These are phyloP conservation scores for Eunapius fragilis DNA, from an alignment of 37 sponge, comb jelly and placozoan species.

Conservation along the genomic window DNA sequence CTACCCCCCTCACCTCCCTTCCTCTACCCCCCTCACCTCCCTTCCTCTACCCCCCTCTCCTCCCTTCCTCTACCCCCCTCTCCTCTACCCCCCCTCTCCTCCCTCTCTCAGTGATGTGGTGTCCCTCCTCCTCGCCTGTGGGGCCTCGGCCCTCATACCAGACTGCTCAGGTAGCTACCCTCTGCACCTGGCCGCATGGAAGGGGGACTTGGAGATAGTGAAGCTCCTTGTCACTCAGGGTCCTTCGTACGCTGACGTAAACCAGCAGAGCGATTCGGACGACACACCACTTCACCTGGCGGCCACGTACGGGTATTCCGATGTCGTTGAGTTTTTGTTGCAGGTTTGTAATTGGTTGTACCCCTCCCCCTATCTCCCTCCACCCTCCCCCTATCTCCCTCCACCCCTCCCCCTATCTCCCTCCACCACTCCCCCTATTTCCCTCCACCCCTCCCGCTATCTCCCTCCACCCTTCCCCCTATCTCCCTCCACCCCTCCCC, in stretches of 20 bases:
- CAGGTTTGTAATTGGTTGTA: slow-evolving; percentile 55
- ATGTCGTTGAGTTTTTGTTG: slow-evolving; percentile 72
- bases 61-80: neutral
- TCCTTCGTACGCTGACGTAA: slow-evolving; percentile 85
- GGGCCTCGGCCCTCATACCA: neutral
- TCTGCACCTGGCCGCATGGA: too few relatives aligned
- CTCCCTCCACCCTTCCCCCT: too few relatives aligned
- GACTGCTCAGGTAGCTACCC: too few relatives aligned
- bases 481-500: too few relatives aligned
- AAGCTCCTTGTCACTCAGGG: slow-evolving; percentile 74
- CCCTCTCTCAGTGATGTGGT: neutral
- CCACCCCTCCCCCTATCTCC: neutral
- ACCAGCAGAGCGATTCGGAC: slow-evolving; percentile 70
- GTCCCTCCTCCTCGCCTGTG: slow-evolving; percentile 8
- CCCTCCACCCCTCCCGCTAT: neutral
- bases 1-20: neutral
- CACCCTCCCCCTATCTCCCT: neutral
- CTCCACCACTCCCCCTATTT: neutral
- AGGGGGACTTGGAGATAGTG: slow-evolving; percentile 85
- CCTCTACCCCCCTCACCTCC: neutral
- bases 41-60: neutral
- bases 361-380: neutral
- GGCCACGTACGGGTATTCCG: slow-evolving; percentile 80
- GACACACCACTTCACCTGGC: slow-evolving; percentile 83
- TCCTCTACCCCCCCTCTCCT: neutral